Evolutionary conservation across 1,140 invertebrate genomes (phyloP).

Genomic region (Cydia fagiglandana): DNA sequence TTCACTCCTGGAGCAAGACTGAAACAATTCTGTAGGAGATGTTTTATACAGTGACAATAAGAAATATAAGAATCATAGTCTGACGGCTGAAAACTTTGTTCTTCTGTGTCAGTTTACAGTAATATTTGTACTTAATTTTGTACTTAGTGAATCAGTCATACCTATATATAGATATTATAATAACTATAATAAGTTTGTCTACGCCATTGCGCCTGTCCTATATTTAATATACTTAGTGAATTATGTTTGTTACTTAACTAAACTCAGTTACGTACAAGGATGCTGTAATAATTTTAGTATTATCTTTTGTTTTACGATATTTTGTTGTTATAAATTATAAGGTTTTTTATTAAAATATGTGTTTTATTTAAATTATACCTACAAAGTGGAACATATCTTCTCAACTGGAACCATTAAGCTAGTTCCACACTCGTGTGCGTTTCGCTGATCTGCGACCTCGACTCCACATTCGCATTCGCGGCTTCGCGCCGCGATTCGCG

Average conservation of each 20-base stretch:
- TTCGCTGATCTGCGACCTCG: no score
- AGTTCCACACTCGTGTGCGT: no score
- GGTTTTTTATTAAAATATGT: constrained; percentile 17
- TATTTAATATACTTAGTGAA: constrained; percentile 21
- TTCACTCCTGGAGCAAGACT: constrained; percentile 35
- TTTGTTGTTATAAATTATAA: constrained; percentile 31
- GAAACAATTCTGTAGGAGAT: constrained; percentile 28
- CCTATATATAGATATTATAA: not conserved
- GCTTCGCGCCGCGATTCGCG: no score
- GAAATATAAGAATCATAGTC: not conserved
- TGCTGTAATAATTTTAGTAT: constrained; percentile 10
- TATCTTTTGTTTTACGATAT: constrained; percentile 26
- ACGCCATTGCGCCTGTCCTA: not conserved
- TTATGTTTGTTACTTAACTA: constrained; percentile 22
- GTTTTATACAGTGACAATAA: constrained; percentile 1
- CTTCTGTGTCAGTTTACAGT: not conserved
- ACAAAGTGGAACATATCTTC: no score
- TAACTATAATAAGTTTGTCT: not conserved
- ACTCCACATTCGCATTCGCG: no score
- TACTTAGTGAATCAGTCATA: constrained; percentile 24
- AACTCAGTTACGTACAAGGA: constrained; percentile 7
- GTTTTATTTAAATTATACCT: constrained; percentile 9
- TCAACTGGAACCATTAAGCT: no score
- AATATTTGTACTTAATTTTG: constrained; percentile 15
- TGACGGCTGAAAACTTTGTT: not conserved